Conservation (phyloP, 2,888 invertebrate species). For the Drosophila prostipennis region DNA sequence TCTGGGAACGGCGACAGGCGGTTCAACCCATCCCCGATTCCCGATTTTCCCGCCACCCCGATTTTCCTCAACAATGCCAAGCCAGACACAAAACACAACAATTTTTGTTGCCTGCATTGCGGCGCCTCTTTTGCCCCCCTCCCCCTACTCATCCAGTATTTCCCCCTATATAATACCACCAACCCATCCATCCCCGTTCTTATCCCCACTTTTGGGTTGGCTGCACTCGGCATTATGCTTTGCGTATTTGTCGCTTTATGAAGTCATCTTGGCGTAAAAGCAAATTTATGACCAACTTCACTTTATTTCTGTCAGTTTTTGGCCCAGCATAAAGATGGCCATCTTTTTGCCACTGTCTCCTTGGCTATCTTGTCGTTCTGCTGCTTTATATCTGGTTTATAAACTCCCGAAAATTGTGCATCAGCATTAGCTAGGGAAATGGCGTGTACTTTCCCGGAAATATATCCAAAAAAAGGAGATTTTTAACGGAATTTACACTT, state of each 20-base stretch:
- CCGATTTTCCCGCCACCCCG: conserved; percentile 4
- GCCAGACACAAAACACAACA: conserved; percentile 74
- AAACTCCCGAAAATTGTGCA: conserved; percentile 44
- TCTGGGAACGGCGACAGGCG: conserved; percentile 57
- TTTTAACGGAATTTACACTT: no score
- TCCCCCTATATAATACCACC: conserved; percentile 6
- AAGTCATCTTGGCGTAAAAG: conserved; percentile 79
- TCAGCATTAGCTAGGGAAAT: conserved; percentile 36
- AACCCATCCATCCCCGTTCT: conserved; percentile 8
- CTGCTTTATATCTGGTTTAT: conserved; percentile 35
- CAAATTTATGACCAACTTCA: conserved; percentile 79
- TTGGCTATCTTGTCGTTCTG: conserved; percentile 27
- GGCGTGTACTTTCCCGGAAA: conserved; percentile 13
- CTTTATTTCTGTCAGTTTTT: conserved; percentile 72
- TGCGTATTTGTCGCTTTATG: conserved; percentile 79
- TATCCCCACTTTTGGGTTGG: conserved; percentile 28
- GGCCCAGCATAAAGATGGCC: conserved; percentile 63
- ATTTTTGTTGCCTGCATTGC: conserved; percentile 64
- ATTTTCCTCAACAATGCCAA: conserved; percentile 56
- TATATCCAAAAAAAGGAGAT: not conserved
- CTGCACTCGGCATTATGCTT: conserved; percentile 78
- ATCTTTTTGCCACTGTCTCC: conserved; percentile 43
- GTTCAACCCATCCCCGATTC: conserved; percentile 10
- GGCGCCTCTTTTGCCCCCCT: conserved; percentile 48
- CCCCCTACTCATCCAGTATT: conserved; percentile 1